Conservation (phyloP, 2,113 vertebrate genomes). For the Gymnobelideus leadbeateri region DNA sequence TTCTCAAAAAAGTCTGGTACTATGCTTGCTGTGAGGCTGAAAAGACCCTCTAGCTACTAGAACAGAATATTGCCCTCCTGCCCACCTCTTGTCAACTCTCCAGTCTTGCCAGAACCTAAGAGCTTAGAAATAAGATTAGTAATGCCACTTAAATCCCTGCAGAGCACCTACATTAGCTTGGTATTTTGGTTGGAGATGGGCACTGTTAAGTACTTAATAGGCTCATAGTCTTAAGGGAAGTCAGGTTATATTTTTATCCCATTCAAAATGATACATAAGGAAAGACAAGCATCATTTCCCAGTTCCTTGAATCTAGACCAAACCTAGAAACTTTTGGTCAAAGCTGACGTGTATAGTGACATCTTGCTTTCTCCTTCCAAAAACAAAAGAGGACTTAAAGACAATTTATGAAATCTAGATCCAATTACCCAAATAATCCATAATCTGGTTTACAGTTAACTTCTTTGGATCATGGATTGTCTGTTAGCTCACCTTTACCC, state of each 20-base stretch:
- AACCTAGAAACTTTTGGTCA: not conserved
- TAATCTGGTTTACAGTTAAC: not conserved
- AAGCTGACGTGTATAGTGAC: not conserved
- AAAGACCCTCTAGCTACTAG: not conserved
- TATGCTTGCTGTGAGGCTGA: conserved; percentile 13
- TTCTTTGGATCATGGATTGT: conserved; percentile 33
- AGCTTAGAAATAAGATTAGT: conserved; percentile 6
- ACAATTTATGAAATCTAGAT: not conserved
- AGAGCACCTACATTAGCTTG: not conserved
- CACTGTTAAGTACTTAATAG: not conserved
- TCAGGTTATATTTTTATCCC: conserved; percentile 5
- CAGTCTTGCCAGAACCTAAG: not conserved
- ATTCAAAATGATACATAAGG: conserved; percentile 6
- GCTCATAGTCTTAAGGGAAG: not conserved
- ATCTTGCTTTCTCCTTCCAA: conserved; percentile 36
- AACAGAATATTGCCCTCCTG: not conserved
- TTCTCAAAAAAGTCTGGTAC: not conserved
- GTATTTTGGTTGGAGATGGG: not conserved
- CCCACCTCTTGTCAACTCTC: not conserved
- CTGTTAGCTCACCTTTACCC: conserved; percentile 18
- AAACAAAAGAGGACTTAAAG: conserved; percentile 31
- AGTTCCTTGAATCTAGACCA: conserved; percentile 36
- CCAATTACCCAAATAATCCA: conserved; percentile 15
- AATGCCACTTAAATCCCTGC: conserved; percentile 31
- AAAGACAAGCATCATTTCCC: not conserved